These are phyloP conservation scores for Meiosimyza platycephala DNA, from an alignment of 2,888 invertebrate genomes.

Conservation along the genomic window DNA sequence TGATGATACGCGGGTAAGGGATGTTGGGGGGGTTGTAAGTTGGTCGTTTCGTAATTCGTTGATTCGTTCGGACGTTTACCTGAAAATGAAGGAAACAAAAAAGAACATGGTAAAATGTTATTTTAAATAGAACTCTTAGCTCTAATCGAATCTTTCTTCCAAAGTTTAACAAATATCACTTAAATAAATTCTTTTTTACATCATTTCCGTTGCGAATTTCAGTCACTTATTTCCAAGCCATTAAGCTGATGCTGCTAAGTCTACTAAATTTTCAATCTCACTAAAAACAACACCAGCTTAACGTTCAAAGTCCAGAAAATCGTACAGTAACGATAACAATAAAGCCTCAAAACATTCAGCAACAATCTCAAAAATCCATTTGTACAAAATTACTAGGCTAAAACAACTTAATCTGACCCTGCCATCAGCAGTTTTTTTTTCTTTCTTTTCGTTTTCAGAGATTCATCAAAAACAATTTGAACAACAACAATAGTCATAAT, in stretches of 20 bases:
- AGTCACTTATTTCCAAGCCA: not conserved
- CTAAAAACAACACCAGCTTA: not conserved
- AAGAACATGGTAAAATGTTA: constrained; percentile 1
- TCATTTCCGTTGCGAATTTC: not conserved
- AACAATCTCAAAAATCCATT: constrained; percentile 21
- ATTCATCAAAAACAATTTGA: not conserved
- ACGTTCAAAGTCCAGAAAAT: not conserved
- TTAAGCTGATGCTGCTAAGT: not conserved
- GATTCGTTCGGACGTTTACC: constrained; percentile 63
- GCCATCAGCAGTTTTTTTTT: constrained; percentile 37
- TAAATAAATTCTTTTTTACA: not conserved
- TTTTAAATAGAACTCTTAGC: not conserved
- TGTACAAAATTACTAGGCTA: constrained; percentile 20
- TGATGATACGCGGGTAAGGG: constrained; percentile 68
- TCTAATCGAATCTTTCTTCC: too few species aligned
- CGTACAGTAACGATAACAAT: not conserved
- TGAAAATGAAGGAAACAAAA: constrained; percentile 41
- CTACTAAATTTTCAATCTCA: constrained; percentile 2
- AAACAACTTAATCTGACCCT: constrained; percentile 46
- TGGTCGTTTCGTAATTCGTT: constrained; percentile 61
- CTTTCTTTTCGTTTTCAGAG: too few species aligned
- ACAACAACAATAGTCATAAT: constrained; percentile 2
- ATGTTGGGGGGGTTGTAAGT: constrained; percentile 57
- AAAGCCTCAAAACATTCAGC: constrained; percentile 3
- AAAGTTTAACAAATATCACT: too few species aligned